Percentiles rank a stretch among this genome's conserved stretches.
Evolutionary conservation across 2,797 vertebrate genomes (phyloP).

Genomic region (Takifugu rubripes): DNA sequence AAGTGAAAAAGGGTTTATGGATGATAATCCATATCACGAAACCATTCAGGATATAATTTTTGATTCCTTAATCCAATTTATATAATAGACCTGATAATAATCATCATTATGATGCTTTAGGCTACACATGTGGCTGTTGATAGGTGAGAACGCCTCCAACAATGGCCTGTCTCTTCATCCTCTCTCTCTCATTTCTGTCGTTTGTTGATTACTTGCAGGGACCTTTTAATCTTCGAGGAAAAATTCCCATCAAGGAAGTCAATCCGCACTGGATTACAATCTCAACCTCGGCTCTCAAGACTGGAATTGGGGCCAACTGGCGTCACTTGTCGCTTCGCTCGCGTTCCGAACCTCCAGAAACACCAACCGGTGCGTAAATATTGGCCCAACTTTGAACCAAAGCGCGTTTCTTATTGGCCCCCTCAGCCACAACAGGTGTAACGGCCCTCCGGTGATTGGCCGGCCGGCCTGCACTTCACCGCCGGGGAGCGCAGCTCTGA

Average conservation of each 20-base stretch:
- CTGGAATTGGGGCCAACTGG: background rate
- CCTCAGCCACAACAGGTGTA: constrained; percentile 40
- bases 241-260: constrained; percentile 7
- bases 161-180: background rate
- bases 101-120: too few relatives aligned
- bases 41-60: too few relatives aligned
- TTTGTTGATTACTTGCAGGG: constrained; percentile 8
- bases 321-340: background rate
- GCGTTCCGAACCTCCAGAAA: background rate
- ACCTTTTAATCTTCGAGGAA: constrained; percentile 14
- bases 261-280: constrained; percentile 14
- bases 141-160: background rate
- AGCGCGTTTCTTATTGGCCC: constrained; percentile 12
- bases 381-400: background rate
- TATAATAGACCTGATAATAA: too few relatives aligned
- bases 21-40: too few relatives aligned
- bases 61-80: too few relatives aligned
- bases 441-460: constrained; percentile 10
- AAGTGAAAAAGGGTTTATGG: too few relatives aligned
- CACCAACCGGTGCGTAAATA: background rate
- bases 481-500: background rate
- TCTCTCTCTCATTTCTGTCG: background rate
- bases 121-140: background rate
- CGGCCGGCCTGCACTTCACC: constrained; percentile 11
- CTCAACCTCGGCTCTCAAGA: background rate